A percentile compares a stretch with the other conserved stretches of the same genome.
phyloP scores from a whole-genome alignment of 2,113 vertebrate species.

The Ctenodactylus gundi region DNA sequence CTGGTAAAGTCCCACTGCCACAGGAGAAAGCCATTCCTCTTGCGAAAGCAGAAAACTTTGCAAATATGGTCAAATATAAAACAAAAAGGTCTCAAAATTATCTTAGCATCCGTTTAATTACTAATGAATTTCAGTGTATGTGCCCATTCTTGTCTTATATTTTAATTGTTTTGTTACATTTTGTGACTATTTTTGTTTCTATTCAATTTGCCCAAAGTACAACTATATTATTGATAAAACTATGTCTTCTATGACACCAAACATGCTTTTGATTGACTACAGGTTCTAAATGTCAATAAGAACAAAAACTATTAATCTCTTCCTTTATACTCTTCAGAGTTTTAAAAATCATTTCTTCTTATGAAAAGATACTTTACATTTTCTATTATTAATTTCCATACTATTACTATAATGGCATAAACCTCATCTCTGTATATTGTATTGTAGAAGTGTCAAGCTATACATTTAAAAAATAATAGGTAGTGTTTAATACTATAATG shows the following conservation, averaged over 20 bases:
- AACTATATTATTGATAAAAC: not conserved
- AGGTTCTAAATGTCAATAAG: not conserved
- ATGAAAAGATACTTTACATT: not conserved
- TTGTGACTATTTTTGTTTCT: not conserved
- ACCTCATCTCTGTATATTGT: not conserved
- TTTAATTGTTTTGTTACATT: not conserved
- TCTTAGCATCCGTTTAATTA: not conserved
- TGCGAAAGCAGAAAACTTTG: not conserved
- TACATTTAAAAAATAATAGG: too few species aligned
- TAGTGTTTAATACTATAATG: too few species aligned
- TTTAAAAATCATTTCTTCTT: not conserved
- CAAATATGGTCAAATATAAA: not conserved
- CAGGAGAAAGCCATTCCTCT: not conserved
- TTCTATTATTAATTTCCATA: not conserved
- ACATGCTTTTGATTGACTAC: not conserved
- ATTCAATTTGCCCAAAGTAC: not conserved
- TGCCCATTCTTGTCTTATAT: not conserved
- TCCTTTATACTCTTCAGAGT: not conserved
- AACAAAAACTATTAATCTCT: not conserved
- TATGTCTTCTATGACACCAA: not conserved
- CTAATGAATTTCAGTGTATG: not conserved
- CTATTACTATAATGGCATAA: not conserved
- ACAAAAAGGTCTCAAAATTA: too few species aligned
- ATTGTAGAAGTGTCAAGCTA: not conserved
- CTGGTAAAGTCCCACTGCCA: not conserved